These are phyloP conservation scores for Scaptomyza polygonia DNA, from an alignment of 2,888 invertebrate species.

Conservation along the genomic window DNA sequence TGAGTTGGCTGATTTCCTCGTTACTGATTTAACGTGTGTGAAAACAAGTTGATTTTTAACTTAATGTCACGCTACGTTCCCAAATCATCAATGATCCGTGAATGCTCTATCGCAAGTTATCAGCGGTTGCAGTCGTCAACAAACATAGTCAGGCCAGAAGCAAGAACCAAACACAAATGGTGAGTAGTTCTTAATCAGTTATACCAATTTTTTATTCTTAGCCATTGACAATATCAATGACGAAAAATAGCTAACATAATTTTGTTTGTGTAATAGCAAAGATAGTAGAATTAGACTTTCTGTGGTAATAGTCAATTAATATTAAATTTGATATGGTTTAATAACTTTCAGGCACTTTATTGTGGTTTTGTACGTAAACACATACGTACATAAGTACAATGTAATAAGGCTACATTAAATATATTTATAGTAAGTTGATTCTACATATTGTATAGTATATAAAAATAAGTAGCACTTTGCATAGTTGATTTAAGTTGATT, in stretches of 20 bases:
- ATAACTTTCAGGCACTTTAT: constrained; percentile 74
- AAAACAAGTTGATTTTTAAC: constrained; percentile 65
- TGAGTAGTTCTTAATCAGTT: constrained; percentile 44
- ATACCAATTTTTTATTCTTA: constrained; percentile 42
- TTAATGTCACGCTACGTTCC: constrained; percentile 32
- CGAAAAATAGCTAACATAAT: constrained; percentile 29
- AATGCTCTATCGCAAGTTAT: constrained; percentile 65
- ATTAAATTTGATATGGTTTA: constrained; percentile 27
- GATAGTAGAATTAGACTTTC: too few relatives aligned
- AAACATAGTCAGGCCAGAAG: constrained; percentile 26
- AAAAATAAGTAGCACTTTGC: constrained; percentile 45
- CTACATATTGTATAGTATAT: constrained; percentile 41
- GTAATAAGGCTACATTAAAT: constrained; percentile 31
- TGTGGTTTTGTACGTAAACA: constrained; percentile 59
- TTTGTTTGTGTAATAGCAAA: constrained; percentile 8
- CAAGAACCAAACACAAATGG: constrained; percentile 2
- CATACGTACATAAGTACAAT: constrained; percentile 61
- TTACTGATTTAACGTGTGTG: constrained; percentile 54
- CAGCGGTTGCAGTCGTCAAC: constrained; percentile 57
- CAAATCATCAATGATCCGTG: constrained; percentile 67
- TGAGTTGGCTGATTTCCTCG: constrained; percentile 43
- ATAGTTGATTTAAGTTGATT: constrained; percentile 34
- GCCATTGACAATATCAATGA: constrained; percentile 54
- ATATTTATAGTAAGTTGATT: constrained; percentile 31
- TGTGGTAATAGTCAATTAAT: too few relatives aligned